Evolutionary conservation across 2,888 invertebrate species (phyloP), one percentile per base, ranked within the genome.

Genomic region (Tortrix viridana): DNA sequence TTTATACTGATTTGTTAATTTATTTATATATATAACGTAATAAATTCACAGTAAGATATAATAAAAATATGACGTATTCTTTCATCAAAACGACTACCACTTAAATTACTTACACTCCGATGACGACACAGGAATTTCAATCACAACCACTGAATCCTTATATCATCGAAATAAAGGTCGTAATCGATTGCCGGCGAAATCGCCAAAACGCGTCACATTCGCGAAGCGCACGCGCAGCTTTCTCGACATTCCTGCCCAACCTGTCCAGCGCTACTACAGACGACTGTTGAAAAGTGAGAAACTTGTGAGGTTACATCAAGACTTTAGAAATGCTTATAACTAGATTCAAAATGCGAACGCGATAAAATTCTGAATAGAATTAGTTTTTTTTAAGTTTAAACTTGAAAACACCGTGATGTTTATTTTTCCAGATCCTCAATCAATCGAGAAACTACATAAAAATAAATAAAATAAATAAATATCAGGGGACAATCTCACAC

Each of bases 191-290:
- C 14, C 2, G 22, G 54, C 41, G 41, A 41, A 44, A 50, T 55
- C 65, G 49, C 65, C 61, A 61, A 65, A 61, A 52, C 61, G 61
- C 56, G 56, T 49, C 56, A 50, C 56, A 38, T 74, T 77, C 74
- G 71, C 77, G 77, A 76, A 74, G 76, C 77, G 74, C 67, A 65
- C 41, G 23, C 32, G 57, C 77, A 80, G 84, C 86, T 86, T 86
- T 86, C 86, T 82, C 77, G 65, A 55, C 82, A 85, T 85, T 84
- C 86, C 80, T 74, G 81, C 76, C 73, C 57, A 80, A 84, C 85
- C 75, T 74, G 85, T 82, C 74, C 53, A 71, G 70, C 65, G 52
- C 50, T 53, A 44, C 37, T 47, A 23, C 41, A 41, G 41, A 46
- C 14, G 46, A 37, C 22, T 14, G 37, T 38, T 41, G 26, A 20